phyloP scores from a whole-genome alignment of 2,113 vertebrate genomes.

The Boulengeromyrus knoepffleri region DNA sequence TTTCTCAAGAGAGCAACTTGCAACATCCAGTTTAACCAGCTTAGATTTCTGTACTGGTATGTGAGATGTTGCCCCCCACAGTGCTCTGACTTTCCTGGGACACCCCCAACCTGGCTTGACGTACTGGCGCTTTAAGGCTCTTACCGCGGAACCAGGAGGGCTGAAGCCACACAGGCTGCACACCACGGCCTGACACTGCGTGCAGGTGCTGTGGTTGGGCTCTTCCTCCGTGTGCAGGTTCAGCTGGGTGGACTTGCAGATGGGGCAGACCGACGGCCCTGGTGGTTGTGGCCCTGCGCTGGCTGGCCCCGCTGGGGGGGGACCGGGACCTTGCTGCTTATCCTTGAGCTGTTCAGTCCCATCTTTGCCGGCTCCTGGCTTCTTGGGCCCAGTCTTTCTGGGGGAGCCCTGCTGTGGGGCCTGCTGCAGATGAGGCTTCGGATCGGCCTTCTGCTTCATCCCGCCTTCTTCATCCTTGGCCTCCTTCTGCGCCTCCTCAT shows the following conservation, averaged over 20 bases:
- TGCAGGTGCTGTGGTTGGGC: slow-evolving; percentile 86
- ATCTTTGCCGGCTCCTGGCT: slow-evolving; percentile 13
- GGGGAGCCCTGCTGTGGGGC: slow-evolving; percentile 43
- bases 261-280: slow-evolving; percentile 66
- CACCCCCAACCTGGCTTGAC: not conserved
- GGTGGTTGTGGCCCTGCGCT: slow-evolving; percentile 18
- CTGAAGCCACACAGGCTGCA: slow-evolving; percentile 97
- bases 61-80: not conserved
- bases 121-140: not conserved
- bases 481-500: slow-evolving; percentile 69
- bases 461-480: slow-evolving; percentile 53
- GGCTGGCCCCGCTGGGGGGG: slow-evolving; percentile 24
- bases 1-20: not conserved
- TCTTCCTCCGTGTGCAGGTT: slow-evolving; percentile 71
- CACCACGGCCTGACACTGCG: slow-evolving; percentile 84
- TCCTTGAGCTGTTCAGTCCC: slow-evolving; percentile 24
- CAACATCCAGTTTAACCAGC: not conserved
- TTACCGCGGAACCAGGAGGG: slow-evolving; percentile 71
- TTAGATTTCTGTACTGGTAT: not conserved
- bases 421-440: slow-evolving; percentile 32
- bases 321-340: slow-evolving; percentile 21
- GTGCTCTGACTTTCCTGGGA: not conserved
- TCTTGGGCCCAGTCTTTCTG: slow-evolving; percentile 50
- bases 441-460: slow-evolving; percentile 26
- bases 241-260: slow-evolving; percentile 86